phyloP scores from a whole-genome alignment of 2,113 vertebrate species.

The Cettia cetti region DNA sequence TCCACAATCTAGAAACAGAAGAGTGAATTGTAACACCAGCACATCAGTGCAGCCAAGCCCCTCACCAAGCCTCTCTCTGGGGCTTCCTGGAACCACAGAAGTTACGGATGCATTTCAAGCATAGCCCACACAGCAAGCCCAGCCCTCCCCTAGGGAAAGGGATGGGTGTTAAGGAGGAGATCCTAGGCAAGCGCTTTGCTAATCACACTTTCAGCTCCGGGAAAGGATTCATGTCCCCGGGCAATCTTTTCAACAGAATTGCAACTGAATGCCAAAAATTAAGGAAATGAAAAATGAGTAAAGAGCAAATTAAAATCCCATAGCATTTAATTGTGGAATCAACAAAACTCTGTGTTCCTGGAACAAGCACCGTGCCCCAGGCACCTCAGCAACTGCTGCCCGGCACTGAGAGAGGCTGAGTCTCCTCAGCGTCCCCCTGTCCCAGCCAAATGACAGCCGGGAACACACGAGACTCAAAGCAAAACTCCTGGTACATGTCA shows the following conservation, averaged over 20 bases:
- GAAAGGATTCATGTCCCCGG: background rate
- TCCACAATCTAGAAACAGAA: background rate
- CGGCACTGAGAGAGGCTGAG: fast-evolving
- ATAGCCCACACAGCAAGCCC: background rate
- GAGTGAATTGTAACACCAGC: background rate
- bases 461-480: fast-evolving
- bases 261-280: background rate
- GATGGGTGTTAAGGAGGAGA: background rate
- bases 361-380: background rate
- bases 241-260: background rate
- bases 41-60: fast-evolving
- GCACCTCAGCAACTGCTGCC: background rate
- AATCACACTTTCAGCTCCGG: background rate
- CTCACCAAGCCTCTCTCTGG: background rate
- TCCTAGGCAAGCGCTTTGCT: background rate
- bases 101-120: fast-evolving
- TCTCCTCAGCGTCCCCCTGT: background rate
- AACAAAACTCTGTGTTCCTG: background rate
- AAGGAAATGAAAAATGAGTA: constrained; percentile 14
- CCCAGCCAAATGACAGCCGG: fast-evolving
- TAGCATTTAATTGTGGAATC: background rate
- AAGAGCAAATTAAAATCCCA: constrained; percentile 21
- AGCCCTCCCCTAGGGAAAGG: background rate
- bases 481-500: background rate
- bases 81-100: background rate